A percentile compares a stretch with the other conserved stretches of the same genome.
phyloP scores from a whole-genome alignment of 2,888 invertebrate species.

The Habrosyne pyritoides region DNA sequence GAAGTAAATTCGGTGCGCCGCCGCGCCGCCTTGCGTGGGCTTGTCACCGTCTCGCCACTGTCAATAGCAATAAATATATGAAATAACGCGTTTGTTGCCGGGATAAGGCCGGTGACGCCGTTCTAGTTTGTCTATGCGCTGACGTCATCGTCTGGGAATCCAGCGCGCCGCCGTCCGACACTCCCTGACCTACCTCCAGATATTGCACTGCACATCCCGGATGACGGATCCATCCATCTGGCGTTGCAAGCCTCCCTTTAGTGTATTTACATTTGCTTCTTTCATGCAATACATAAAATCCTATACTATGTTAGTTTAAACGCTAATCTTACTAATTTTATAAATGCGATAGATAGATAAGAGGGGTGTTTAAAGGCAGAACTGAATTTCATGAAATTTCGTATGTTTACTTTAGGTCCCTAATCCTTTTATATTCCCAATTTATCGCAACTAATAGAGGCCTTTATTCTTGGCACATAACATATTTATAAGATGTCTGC shows the following conservation, averaged over 20 bases:
- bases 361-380: too few species aligned
- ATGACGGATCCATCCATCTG: constrained; percentile 7
- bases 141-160: constrained; percentile 82
- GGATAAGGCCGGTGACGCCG: constrained; percentile 75
- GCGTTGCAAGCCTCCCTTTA: background rate
- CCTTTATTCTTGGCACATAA: too few species aligned
- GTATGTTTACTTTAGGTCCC: too few species aligned
- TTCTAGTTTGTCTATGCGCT: constrained; percentile 79
- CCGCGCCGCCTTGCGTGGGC: constrained; percentile 63
- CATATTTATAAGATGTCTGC: background rate
- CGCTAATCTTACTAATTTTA: too few species aligned
- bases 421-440: too few species aligned
- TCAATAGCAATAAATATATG: constrained; percentile 79
- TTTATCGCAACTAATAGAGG: too few species aligned
- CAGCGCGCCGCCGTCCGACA: constrained; percentile 58
- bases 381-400: too few species aligned
- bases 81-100: constrained; percentile 75
- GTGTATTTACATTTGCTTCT: background rate
- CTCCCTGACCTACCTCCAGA: constrained; percentile 81
- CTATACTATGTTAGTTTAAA: background rate
- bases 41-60: constrained; percentile 79
- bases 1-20: constrained; percentile 60
- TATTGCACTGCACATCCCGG: constrained; percentile 41
- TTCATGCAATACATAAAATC: background rate
- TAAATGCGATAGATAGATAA: too few species aligned